Evolutionary conservation across 2,797 vertebrate species (phyloP).

Genomic region (Poeciliopsis infans): DNA sequence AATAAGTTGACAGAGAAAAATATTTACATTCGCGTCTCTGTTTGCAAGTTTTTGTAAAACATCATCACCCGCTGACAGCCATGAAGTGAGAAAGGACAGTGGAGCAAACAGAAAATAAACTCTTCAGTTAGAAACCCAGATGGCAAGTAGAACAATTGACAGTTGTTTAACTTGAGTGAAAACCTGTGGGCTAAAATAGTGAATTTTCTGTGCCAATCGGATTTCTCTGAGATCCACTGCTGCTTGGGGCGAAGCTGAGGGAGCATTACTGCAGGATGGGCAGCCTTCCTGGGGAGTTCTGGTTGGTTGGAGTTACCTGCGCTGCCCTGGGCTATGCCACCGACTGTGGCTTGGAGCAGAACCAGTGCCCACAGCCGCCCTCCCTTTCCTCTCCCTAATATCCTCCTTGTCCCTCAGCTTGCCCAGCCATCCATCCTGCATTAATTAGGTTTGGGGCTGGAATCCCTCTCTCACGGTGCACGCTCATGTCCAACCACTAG

Average conservation of each 20-base stretch:
- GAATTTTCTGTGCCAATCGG: constrained; percentile 83
- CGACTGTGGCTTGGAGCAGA: constrained; percentile 46
- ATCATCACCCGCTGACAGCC: neutral
- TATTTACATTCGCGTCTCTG: neutral
- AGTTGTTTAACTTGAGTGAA: constrained; percentile 83
- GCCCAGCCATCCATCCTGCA: constrained; percentile 89
- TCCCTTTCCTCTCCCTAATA: constrained; percentile 55
- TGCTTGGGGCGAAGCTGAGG: constrained; percentile 45
- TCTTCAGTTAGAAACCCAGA: constrained; percentile 69
- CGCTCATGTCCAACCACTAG: constrained; percentile 81
- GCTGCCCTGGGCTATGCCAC: constrained; percentile 45
- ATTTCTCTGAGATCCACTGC: constrained; percentile 81
- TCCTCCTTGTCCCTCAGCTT: constrained; percentile 77
- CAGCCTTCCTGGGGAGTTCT: constrained; percentile 80
- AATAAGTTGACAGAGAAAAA: neutral
- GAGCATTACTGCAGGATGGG: constrained; percentile 15
- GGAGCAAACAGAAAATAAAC: constrained; percentile 50
- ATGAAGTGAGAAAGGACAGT: constrained; percentile 14
- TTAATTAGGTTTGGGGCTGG: constrained; percentile 93
- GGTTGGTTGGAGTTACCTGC: constrained; percentile 79
- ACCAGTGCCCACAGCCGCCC: constrained; percentile 39
- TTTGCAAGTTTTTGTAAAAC: neutral
- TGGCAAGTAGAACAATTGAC: constrained; percentile 75
- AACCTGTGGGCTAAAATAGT: constrained; percentile 74
- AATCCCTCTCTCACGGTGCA: constrained; percentile 84